Evolutionary conservation across 2,797 vertebrate genomes (phyloP), one percentile per base, ranked within the genome.

Genomic region (Amniataba percoides): DNA sequence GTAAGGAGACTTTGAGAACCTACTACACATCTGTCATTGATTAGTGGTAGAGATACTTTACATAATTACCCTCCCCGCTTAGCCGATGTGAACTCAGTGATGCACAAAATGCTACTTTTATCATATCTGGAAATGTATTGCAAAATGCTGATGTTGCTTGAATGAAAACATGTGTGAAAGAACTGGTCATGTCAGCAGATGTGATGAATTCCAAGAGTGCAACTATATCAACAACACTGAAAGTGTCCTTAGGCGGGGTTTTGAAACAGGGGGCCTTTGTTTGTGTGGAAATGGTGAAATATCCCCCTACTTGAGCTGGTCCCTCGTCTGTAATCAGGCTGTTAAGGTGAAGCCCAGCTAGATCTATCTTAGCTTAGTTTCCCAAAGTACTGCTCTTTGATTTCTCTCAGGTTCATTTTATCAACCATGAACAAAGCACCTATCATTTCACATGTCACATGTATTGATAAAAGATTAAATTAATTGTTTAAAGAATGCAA

Each of bases 21-120:
- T 46, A 48, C 39, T 79, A 46, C 80, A 86, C 87, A 93, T 94
- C 89, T 94, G 92, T 77, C 80, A 87, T 83, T 86, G 73, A 94
- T 94, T 92, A 87, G 65, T 48, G 3, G 36, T 80, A 58, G 72
- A 84, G 76, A 89, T 90, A 77, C 66, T 88, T 88, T 74, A 66
- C 74, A 64, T 85, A 80, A 87, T 84, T 81, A 52, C 23, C 46
- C 81, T 67, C 27, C 16, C 57, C 59, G 73, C 76, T 77, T 68
- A 56, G 71, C 68, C 34, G 36, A 48, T 52, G 19, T 80, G 71
- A 80, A 72, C 57, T 81, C 76, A 39, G 64, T 81, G 66, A 74
- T 59, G 46, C 75, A 76, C 43, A 42, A 64, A 71, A 76, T 34
- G 71, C 71, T 85, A 76, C 89, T 85, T 89, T 82, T 71, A 85